Evolutionary conservation across 2,888 invertebrate species (phyloP).

Genomic region (Himalopsyche kuldschensis): DNA sequence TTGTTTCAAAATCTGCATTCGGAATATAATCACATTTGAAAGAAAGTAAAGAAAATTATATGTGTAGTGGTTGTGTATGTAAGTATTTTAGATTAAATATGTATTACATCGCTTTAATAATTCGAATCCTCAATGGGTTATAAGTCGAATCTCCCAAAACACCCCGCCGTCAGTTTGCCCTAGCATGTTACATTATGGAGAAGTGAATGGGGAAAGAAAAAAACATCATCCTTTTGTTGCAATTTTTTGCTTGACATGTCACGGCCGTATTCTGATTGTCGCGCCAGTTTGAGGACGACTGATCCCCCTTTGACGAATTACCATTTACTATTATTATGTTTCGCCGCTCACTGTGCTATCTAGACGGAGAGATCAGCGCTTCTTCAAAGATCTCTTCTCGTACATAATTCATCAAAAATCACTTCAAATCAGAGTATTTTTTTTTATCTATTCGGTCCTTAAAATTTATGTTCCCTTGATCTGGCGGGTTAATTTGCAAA

Average conservation of each 20-base stretch:
- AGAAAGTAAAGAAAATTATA: no score
- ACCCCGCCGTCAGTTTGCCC: slow-evolving; percentile 12
- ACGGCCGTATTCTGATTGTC: slow-evolving; percentile 33
- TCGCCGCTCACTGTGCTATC: not conserved
- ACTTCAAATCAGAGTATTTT: no score
- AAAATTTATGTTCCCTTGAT: no score
- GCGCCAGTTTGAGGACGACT: slow-evolving; percentile 34
- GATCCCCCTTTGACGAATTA: slow-evolving; percentile 35
- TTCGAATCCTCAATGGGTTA: not conserved
- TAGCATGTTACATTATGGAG: slow-evolving; percentile 8
- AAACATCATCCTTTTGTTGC: slow-evolving; percentile 36
- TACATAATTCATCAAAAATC: no score
- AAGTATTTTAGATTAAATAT: no score
- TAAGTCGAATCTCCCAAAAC: not conserved
- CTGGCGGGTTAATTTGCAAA: no score
- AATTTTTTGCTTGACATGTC: slow-evolving; percentile 40
- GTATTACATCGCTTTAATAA: no score
- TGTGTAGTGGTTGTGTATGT: no score
- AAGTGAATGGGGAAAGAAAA: slow-evolving; percentile 18
- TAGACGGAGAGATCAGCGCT: not conserved
- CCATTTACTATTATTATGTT: slow-evolving; percentile 13
- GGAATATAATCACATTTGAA: no score
- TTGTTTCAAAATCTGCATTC: no score
- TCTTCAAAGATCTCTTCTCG: not conserved
- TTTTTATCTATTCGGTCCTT: no score